These are phyloP conservation scores for Pardosa pseudoannulata DNA, from an alignment of 2,888 invertebrate species.

Conservation along the genomic window DNA sequence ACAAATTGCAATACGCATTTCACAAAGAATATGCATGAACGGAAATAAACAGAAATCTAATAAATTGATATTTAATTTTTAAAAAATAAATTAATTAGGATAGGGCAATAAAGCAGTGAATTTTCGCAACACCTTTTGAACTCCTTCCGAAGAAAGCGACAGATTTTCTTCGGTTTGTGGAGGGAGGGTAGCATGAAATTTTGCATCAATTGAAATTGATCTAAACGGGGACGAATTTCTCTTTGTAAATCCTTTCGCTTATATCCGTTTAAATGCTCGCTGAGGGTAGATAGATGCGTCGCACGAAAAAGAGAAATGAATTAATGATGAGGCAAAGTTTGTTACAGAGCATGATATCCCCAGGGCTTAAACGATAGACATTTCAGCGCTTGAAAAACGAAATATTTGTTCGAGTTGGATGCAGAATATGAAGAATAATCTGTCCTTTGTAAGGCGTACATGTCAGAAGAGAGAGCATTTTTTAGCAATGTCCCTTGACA, in stretches of 20 bases:
- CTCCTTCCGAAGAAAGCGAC: neutral
- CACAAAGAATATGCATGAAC: slow-evolving; percentile 1
- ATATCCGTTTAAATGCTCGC: neutral
- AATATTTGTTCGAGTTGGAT: slow-evolving; percentile 35
- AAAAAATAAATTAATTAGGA: slow-evolving; percentile 25
- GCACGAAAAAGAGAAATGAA: slow-evolving; percentile 33
- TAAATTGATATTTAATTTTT: slow-evolving; percentile 28
- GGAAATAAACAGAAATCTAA: slow-evolving; percentile 15
- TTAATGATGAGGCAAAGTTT: slow-evolving; percentile 47
- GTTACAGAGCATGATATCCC: slow-evolving; percentile 19
- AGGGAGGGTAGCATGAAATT: too few relatives aligned
- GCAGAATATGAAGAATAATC: neutral
- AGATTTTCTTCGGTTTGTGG: too few relatives aligned
- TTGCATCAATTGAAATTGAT: slow-evolving; percentile 19
- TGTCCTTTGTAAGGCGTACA: neutral
- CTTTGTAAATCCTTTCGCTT: neutral
- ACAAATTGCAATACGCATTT: neutral
- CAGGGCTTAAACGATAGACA: slow-evolving; percentile 5
- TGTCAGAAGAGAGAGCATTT: neutral
- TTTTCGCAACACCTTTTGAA: slow-evolving; percentile 24
- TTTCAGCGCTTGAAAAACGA: slow-evolving; percentile 27
- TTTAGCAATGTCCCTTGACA: slow-evolving; percentile 16
- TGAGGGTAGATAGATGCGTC: neutral
- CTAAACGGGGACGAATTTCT: neutral
- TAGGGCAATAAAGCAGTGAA: slow-evolving; percentile 1